Base-by-base conservation (phyloP, 2,888 invertebrate genomes). In the Anorthoa munda region DNA sequence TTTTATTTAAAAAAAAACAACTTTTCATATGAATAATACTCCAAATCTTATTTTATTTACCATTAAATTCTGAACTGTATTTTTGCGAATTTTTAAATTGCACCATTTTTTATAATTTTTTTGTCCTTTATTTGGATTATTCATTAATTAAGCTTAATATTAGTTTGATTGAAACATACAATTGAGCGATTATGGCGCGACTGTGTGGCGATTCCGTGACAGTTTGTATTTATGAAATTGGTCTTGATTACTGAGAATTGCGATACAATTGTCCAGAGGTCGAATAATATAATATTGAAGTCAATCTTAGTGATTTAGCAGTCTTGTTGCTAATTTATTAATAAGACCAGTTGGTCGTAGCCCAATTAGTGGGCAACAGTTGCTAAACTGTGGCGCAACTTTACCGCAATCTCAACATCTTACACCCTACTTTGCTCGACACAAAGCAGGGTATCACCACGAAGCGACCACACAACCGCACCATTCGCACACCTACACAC, bases 31-130 rank as follows among this genome's bases (percentile, higher is more conserved):
- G 39, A 82, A 68, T 73, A 85, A 81, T 84, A 77, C 79, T 86
- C 70, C 64, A 77, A 81, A 83, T 74, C 77, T 76, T 78, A 79
- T 69, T 81, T 83, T 79, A 83, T 83, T 82, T 77, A 81, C 58
- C 58, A 68, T 76, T 74, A 64, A 81, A 76, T 75, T 70, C 67
- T 68, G 72, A 82, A 76, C 50, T 65, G 65, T n/a, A 48, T 79
- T 81, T 78, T 84, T 84, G 65, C 64, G 63, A 79, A 66, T 78
- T 86, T 83, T 72, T n/a, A 77, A 84, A 86, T 86, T 86, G 86
- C 86, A 86, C 87, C 83, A 72, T 84, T 86, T 86, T 84, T 82
- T 71, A 56, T 31, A 39, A 66, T 81, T 72, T 85, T 86, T 87
- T 87, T 81, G 70, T 79, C 78, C 70, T 77, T 61, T 81, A 39